Conservation (phyloP, 2,797 vertebrate species). For the Fringilla coelebs region DNA sequence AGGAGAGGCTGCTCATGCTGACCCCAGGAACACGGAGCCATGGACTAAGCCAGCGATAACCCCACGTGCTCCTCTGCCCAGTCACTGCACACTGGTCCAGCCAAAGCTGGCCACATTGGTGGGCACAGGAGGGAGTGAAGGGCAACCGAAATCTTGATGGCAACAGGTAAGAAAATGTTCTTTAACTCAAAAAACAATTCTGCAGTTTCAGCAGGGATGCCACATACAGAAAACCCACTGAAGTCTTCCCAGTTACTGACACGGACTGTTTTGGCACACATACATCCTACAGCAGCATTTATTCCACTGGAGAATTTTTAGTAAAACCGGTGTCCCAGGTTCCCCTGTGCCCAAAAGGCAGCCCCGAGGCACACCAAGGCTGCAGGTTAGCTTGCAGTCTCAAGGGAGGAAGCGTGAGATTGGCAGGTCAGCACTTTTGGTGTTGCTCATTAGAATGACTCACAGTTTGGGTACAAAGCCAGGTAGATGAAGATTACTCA, state of each 20-base stretch:
- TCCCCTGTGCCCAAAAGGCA: background rate
- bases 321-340: background rate
- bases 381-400: background rate
- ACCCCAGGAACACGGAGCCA: background rate
- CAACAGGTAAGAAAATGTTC: background rate
- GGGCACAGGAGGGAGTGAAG: background rate
- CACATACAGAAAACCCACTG: background rate
- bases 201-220: background rate
- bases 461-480: background rate
- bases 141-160: background rate
- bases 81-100: background rate
- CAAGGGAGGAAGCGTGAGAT: background rate
- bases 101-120: background rate
- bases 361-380: background rate
- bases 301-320: background rate
- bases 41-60: background rate
- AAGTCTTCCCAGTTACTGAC: background rate
- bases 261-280: background rate
- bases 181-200: background rate
- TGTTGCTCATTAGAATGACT: constrained; percentile 4
- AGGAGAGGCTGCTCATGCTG: background rate
- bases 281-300: background rate
- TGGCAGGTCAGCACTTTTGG: background rate
- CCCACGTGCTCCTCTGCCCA: accelerated
- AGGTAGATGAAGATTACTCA: background rate